Evolutionary conservation across 37 sponge, comb jelly and placozoan species (phyloP).

Genomic region (Haliclona indistincta): DNA sequence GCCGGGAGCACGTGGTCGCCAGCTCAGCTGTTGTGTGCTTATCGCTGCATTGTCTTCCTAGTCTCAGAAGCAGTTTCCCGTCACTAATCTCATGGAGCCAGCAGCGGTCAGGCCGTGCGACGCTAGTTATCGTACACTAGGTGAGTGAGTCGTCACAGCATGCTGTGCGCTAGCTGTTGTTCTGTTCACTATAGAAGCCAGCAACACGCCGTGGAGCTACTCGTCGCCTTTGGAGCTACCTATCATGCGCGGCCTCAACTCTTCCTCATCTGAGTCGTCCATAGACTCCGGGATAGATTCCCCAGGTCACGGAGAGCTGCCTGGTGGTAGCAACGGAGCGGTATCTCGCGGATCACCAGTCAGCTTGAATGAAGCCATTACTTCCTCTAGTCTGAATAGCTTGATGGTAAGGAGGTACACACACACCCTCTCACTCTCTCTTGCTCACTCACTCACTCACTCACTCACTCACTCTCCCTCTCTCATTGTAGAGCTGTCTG

Average conservation of each 20-base stretch:
- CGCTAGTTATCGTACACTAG: too few species aligned
- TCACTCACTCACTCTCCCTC: background rate
- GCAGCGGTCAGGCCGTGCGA: too few species aligned
- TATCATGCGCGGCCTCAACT: constrained; percentile 30
- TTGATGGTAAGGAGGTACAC: constrained; percentile 17
- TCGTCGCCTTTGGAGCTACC: constrained; percentile 44
- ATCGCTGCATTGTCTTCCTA: too few species aligned
- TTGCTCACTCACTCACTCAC: constrained; percentile 6
- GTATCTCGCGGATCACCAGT: constrained; percentile 2
- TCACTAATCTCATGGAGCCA: too few species aligned
- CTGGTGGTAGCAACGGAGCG: background rate
- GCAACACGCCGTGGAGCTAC: constrained; percentile 60
- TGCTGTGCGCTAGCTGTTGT: too few species aligned
- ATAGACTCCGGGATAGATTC: constrained; percentile 63
- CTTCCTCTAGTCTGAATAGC: constrained; percentile 6
- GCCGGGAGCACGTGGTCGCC: too few species aligned
- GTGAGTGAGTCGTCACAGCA: too few species aligned
- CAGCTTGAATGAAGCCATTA: constrained; percentile 5
- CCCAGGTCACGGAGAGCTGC: constrained; percentile 1
- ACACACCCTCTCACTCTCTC: constrained; percentile 5
- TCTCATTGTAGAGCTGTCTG: too few species aligned
- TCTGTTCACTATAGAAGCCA: too few species aligned
- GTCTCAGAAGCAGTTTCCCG: too few species aligned
- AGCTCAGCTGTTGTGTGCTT: too few species aligned
- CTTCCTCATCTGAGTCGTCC: constrained; percentile 30